Percentiles rank a stretch among this genome's conserved stretches.
These are phyloP conservation scores for Dysdera silvatica DNA, from an alignment of 1,140 invertebrate genomes.

Conservation along the genomic window DNA sequence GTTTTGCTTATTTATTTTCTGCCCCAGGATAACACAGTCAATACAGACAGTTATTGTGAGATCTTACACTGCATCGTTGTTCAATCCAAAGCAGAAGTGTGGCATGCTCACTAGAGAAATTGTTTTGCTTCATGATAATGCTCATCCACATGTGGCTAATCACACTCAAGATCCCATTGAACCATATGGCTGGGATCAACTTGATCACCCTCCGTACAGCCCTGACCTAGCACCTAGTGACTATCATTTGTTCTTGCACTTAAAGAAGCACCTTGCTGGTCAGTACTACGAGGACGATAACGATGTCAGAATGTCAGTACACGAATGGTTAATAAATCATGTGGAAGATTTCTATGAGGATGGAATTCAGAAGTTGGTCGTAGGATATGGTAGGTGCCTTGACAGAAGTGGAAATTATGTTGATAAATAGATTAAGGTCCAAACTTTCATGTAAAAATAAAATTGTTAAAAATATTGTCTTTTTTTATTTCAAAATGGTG, in stretches of 20 bases:
- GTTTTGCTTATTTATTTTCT: background rate
- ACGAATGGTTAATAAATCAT: background rate
- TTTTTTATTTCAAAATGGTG: no score
- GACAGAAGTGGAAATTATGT: background rate
- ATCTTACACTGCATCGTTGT: background rate
- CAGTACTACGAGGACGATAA: background rate
- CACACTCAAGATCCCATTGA: background rate
- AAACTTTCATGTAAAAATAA: background rate
- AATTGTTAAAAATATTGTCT: background rate
- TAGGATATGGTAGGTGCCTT: background rate
- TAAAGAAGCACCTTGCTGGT: background rate
- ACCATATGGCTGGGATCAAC: background rate
- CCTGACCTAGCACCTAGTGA: background rate
- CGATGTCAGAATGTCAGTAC: background rate
- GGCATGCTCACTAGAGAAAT: background rate
- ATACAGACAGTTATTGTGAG: background rate
- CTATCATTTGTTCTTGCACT: background rate
- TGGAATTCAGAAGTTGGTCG: background rate
- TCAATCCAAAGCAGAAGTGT: background rate
- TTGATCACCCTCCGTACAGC: background rate
- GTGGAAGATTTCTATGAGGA: background rate
- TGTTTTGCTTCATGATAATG: background rate
- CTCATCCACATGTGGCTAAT: background rate
- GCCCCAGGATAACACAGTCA: background rate
- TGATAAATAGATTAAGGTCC: no score